Evolutionary conservation across 2,113 vertebrate genomes (phyloP).

Genomic region (Stomatorhinus ivindoensis): DNA sequence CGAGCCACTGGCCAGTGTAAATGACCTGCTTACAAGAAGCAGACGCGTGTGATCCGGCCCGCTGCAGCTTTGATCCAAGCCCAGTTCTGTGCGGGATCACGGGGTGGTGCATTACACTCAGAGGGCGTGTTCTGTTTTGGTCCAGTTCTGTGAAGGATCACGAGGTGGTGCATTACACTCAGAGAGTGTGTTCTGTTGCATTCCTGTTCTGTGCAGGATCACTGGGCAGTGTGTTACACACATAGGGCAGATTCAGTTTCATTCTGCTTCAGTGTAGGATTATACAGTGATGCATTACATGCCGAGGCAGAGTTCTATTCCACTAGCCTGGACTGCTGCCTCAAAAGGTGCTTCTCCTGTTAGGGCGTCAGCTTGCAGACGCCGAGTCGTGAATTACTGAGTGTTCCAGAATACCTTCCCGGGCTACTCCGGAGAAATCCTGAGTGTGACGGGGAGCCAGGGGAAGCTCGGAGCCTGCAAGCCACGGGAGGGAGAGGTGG

Average conservation of each 20-base stretch:
- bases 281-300: no score
- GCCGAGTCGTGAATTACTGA: no score
- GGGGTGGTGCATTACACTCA: neutral
- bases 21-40: constrained; percentile 11
- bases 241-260: neutral
- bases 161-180: no score
- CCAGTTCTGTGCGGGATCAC: neutral
- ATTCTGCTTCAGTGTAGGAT: neutral
- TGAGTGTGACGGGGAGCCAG: neutral
- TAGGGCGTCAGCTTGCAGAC: neutral
- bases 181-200: neutral
- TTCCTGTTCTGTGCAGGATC: neutral
- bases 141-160: neutral
- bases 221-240: neutral
- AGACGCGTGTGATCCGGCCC: neutral
- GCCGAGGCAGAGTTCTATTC: neutral
- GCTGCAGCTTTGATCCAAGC: neutral
- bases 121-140: neutral
- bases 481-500: no score
- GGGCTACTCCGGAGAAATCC: neutral
- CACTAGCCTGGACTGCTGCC: no score
- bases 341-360: neutral
- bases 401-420: neutral
- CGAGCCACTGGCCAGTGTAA: neutral
- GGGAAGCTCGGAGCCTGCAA: neutral